Base-by-base conservation (phyloP, 2,888 invertebrate species). In the Drosophila anomalata region DNA sequence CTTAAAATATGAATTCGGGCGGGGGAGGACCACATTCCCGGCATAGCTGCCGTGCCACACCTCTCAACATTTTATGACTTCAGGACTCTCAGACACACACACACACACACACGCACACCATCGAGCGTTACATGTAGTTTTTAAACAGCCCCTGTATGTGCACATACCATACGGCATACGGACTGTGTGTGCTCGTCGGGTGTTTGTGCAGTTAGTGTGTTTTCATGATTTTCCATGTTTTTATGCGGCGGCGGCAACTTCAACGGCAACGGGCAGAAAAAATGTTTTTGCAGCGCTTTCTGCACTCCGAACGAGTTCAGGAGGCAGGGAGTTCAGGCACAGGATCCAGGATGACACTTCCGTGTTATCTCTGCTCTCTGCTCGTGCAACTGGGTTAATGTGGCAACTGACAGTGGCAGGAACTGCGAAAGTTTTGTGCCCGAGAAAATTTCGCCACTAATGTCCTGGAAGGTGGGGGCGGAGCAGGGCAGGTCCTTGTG, bases 341-440 rank as follows among this genome's bases (percentile, higher is more conserved):
- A 24, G 44, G 44, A 44, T 11, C 22, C 63, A 47, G 70, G 71
- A 70, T 76, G 81, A 81, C 84, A 82, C 73, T 81, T 81, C 77
- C 82, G 79, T 84, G 80, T 77, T 85, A 75, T 84, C 77, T 84
- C 75, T 76, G 73, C 69, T 57, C 68, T 14, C 14, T 14, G 14
- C 14, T 66, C 61, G 41, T 46, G 58, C 29, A 61, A 83, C 82
- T 82, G 74, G 85, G 85, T 85, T 82, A 82, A 82, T 82, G 81
- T 81, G 79, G 59, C 84, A 74, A 60, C 63, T 62, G 52, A 53
- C 75, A 71, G 62, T 56, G 75, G 53, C 50, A 68, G 55, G 60
- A 51, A 60, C 50, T 54, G 48, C 44, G 17, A 61, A 61, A 61
- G n/a, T 68, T 42, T 57, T 68, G 14, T 52, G 51, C 20, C 59